Conservation (phyloP, 2,888 invertebrate genomes). For the Acrobeloides nanus region DNA sequence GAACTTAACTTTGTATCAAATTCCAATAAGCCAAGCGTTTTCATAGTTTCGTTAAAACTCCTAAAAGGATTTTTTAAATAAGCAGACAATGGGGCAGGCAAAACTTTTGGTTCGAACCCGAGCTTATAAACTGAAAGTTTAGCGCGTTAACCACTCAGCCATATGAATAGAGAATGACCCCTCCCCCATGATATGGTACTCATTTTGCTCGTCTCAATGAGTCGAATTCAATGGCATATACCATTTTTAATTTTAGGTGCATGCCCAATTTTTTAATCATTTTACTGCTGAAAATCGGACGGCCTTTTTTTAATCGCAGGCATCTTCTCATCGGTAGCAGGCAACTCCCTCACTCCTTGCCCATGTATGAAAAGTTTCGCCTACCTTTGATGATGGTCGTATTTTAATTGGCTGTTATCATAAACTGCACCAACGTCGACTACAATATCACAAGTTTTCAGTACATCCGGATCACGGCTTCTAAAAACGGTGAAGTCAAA, state of each 20-base stretch:
- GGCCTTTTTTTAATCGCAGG: too few relatives aligned
- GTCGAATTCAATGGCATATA: neutral
- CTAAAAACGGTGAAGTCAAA: constrained; percentile 51
- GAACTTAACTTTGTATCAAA: constrained; percentile 72
- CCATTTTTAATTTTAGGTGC: neutral
- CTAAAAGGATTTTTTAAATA: constrained; percentile 37
- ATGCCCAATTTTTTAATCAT: neutral
- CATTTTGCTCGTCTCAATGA: too few relatives aligned
- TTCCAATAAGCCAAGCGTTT: constrained; percentile 37
- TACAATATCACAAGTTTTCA: constrained; percentile 80
- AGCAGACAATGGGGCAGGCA: neutral
- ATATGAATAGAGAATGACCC: too few relatives aligned
- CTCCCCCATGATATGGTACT: too few relatives aligned
- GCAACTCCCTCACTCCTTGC: too few relatives aligned
- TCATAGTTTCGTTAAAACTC: constrained; percentile 56
- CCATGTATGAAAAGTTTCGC: constrained; percentile 4
- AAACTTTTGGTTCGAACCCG: neutral
- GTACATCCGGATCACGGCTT: constrained; percentile 60
- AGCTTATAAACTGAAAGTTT: too few relatives aligned
- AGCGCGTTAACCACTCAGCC: too few relatives aligned
- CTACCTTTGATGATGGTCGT: constrained; percentile 85
- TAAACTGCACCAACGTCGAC: constrained; percentile 87
- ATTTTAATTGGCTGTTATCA: constrained; percentile 69
- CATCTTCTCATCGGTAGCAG: too few relatives aligned
- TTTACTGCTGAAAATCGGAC: neutral